These are phyloP conservation scores for Lasioglossum pauxillum DNA, from an alignment of 2,888 invertebrate species.

Conservation along the genomic window DNA sequence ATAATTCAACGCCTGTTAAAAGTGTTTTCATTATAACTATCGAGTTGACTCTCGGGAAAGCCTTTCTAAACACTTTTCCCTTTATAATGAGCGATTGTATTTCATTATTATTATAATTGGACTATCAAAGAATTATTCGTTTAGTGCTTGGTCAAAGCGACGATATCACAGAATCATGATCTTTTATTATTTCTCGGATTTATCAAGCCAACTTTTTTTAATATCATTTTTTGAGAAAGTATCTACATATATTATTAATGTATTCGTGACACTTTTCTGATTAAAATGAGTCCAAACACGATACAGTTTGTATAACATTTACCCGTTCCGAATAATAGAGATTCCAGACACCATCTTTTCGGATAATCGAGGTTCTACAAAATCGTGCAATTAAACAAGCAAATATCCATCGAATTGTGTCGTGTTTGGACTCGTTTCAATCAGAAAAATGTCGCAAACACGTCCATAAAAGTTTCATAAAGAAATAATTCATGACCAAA, in stretches of 20 bases:
- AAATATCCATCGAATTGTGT: background rate
- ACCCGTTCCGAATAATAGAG: background rate
- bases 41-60: background rate
- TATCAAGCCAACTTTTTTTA: background rate
- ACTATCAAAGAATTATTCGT: background rate
- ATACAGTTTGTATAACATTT: background rate
- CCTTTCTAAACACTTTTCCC: background rate
- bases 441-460: background rate
- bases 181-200: too few relatives aligned
- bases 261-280: background rate
- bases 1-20: constrained; percentile 11
- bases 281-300: background rate
- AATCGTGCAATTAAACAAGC: background rate
- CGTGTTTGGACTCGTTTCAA: background rate
- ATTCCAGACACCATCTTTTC: background rate
- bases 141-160: background rate
- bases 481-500: background rate
- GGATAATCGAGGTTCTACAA: background rate
- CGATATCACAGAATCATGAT: background rate
- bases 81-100: background rate
- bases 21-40: constrained; percentile 2
- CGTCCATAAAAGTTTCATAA: background rate
- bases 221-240: too few relatives aligned
- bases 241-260: background rate
- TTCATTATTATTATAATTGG: background rate